Evolutionary conservation across 2,113 vertebrate genomes (phyloP).

Genomic region (Meriones unguiculatus): DNA sequence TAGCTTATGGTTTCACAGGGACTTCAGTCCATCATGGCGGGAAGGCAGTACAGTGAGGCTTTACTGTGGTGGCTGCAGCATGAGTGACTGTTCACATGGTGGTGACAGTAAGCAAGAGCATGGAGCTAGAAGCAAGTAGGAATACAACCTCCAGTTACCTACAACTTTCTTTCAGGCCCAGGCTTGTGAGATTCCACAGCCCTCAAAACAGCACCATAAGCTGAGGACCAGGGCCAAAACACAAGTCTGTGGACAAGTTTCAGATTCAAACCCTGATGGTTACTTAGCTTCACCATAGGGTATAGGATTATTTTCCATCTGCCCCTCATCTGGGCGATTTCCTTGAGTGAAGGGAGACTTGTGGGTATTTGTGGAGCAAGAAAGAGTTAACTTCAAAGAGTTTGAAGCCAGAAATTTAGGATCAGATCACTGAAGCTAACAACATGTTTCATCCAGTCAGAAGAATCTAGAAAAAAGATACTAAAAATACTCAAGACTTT

Average conservation of each 20-base stretch:
- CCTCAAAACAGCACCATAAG: not conserved
- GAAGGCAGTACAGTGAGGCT: not conserved
- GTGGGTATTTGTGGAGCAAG: not conserved
- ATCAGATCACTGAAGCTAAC: no score
- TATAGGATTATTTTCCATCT: not conserved
- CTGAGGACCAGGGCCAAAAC: no score
- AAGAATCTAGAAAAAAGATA: not conserved
- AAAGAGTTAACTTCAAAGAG: not conserved
- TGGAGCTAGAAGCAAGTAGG: not conserved
- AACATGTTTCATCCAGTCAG: not conserved
- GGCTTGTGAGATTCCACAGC: not conserved
- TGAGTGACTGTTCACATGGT: not conserved
- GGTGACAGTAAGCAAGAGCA: not conserved
- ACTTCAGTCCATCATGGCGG: no score
- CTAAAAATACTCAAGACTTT: not conserved
- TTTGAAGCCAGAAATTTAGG: not conserved
- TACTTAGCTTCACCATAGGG: not conserved
- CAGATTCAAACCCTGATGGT: not conserved
- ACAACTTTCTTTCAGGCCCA: not conserved
- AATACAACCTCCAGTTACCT: not conserved
- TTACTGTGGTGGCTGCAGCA: not conserved
- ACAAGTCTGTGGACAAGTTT: not conserved
- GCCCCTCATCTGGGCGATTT: rapidly evolving
- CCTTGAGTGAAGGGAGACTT: not conserved
- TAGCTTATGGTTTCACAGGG: not conserved